Evolutionary conservation across 2,797 vertebrate genomes (phyloP).

Genomic region (Catostomus latipinnis): DNA sequence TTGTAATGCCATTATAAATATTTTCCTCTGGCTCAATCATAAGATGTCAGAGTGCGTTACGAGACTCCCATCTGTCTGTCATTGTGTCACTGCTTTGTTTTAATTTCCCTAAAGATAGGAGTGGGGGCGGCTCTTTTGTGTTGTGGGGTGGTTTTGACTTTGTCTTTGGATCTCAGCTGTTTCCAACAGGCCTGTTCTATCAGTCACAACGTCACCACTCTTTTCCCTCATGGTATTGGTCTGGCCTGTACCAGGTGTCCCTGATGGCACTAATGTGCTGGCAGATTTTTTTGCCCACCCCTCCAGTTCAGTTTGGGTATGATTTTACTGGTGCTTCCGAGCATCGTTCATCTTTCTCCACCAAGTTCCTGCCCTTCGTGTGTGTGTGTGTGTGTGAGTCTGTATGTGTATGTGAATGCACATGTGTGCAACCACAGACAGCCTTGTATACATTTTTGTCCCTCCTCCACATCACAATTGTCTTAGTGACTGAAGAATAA

Average conservation of each 20-base stretch:
- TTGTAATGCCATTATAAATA: slow-evolving; percentile 29
- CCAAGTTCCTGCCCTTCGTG: slow-evolving; percentile 15
- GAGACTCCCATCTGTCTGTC: slow-evolving; percentile 43
- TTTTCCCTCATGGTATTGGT: slow-evolving; percentile 29
- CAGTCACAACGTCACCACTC: slow-evolving; percentile 52
- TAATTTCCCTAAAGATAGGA: slow-evolving; percentile 37
- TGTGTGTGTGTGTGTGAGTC: neutral
- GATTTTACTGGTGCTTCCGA: slow-evolving; percentile 34
- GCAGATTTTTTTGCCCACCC: slow-evolving; percentile 56
- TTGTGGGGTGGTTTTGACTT: slow-evolving; percentile 52
- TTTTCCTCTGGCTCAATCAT: slow-evolving; percentile 8
- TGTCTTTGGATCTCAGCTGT: slow-evolving; percentile 57
- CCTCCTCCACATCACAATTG: neutral
- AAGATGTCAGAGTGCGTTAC: slow-evolving; percentile 7
- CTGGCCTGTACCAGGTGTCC: slow-evolving; percentile 61
- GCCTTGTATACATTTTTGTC: neutral
- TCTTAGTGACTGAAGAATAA: neutral
- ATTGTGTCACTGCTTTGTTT: slow-evolving; percentile 44
- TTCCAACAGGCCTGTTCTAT: slow-evolving; percentile 48
- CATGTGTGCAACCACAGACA: neutral
- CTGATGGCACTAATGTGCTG: slow-evolving; percentile 60
- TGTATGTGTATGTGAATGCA: neutral
- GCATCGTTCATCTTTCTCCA: slow-evolving; percentile 43
- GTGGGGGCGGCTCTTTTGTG: slow-evolving; percentile 17
- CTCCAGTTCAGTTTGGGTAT: slow-evolving; percentile 48